Conservation (phyloP, 2,113 vertebrate species). For the Lophochroa leadbeateri region DNA sequence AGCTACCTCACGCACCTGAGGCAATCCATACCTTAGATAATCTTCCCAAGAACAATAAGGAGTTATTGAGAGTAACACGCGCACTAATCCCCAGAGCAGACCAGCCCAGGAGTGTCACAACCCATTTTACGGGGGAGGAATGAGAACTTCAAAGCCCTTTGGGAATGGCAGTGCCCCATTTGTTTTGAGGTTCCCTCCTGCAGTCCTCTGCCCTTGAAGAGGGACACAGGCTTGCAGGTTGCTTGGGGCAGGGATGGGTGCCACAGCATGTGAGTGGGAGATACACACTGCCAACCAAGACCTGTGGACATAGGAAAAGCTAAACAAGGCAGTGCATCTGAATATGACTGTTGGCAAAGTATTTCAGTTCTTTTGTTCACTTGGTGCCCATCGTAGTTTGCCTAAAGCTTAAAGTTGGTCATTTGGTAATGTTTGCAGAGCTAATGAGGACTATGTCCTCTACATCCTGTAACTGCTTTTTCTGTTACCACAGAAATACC, state of each 20-base stretch:
- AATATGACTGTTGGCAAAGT: not conserved
- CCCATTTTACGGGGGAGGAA: not conserved
- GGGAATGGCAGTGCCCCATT: not conserved
- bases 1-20: not conserved
- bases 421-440: not conserved
- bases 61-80: not conserved
- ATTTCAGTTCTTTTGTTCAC: not conserved
- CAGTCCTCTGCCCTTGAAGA: accelerated
- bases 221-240: not conserved
- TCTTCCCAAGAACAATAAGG: not conserved
- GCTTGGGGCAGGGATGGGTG: accelerated
- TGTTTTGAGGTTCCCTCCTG: not conserved
- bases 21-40: not conserved
- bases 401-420: not conserved
- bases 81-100: not conserved
- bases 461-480: not conserved
- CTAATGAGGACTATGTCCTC: not conserved
- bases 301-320: not conserved
- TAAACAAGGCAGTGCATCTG: not conserved
- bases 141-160: not conserved
- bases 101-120: not conserved
- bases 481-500: not conserved
- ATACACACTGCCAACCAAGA: not conserved
- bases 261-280: not conserved
- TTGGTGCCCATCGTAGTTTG: not conserved